These are phyloP conservation scores for Ceratosolen fusciceps DNA, from an alignment of 1,140 invertebrate genomes.

Conservation along the genomic window DNA sequence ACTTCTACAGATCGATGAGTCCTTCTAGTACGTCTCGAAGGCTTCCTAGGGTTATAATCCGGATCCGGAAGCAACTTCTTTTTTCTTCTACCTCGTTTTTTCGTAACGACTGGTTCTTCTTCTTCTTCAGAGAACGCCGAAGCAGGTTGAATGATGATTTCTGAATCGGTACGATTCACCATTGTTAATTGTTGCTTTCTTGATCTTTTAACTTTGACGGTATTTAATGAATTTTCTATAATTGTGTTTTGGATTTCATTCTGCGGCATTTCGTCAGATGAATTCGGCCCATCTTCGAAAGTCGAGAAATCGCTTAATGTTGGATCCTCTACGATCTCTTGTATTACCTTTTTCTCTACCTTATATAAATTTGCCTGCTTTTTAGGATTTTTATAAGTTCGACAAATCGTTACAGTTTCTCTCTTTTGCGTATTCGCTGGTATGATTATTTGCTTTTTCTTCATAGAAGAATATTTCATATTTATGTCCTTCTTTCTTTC, in stretches of 20 bases:
- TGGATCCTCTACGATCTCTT: slow-evolving; percentile 27
- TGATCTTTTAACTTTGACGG: slow-evolving; percentile 61
- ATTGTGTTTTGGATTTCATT: not conserved
- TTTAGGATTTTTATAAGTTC: slow-evolving; percentile 29
- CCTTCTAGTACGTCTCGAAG: slow-evolving; percentile 55
- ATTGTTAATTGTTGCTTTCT: slow-evolving; percentile 68
- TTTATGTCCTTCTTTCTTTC: slow-evolving; percentile 34
- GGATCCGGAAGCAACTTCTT: slow-evolving; percentile 56
- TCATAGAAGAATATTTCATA: slow-evolving; percentile 9
- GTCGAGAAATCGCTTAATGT: not conserved
- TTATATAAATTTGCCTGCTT: slow-evolving; percentile 31
- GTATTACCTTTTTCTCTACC: slow-evolving; percentile 21
- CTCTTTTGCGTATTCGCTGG: not conserved
- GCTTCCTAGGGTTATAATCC: slow-evolving; percentile 55
- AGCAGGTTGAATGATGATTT: slow-evolving; percentile 69
- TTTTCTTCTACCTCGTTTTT: slow-evolving; percentile 60
- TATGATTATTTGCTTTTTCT: not conserved
- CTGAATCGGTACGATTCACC: slow-evolving; percentile 67
- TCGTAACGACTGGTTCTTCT: slow-evolving; percentile 49
- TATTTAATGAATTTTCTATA: not conserved
- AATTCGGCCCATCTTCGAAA: slow-evolving; percentile 16
- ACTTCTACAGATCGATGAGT: slow-evolving; percentile 62
- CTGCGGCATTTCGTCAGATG: slow-evolving; percentile 18
- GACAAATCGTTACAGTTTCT: not conserved
- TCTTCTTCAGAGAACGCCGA: slow-evolving; percentile 62